These are phyloP conservation scores for Australoheros facetus DNA, from an alignment of 2,797 vertebrate species.

Conservation along the genomic window DNA sequence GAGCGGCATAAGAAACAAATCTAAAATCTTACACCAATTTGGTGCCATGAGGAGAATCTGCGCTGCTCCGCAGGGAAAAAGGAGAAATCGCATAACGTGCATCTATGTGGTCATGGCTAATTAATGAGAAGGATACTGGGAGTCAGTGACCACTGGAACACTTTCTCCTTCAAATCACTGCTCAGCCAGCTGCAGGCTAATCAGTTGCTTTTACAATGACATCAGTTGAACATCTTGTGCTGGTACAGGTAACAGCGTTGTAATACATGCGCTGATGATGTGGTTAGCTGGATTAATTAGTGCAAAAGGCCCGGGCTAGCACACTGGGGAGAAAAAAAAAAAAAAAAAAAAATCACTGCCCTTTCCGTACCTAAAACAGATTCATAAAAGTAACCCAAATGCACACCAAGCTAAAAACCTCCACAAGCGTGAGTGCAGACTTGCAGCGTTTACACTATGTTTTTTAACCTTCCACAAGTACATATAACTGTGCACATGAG, in stretches of 20 bases:
- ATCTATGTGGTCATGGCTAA: conserved; percentile 60
- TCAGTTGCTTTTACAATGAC: conserved; percentile 18
- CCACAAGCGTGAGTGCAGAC: neutral
- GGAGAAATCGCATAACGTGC: conserved; percentile 26
- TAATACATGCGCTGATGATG: conserved; percentile 40
- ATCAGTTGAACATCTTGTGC: conserved; percentile 18
- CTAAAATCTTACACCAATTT: neutral
- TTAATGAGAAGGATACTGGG: conserved; percentile 69
- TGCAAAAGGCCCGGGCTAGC: conserved; percentile 74
- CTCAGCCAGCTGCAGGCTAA: conserved; percentile 39
- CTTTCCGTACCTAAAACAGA: conserved; percentile 56
- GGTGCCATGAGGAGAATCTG: neutral
- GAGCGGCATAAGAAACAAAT: neutral
- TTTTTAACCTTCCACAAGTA: neutral
- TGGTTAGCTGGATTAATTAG: conserved; percentile 68
- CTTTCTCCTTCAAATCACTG: conserved; percentile 63
- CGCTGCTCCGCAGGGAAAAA: conserved; percentile 8
- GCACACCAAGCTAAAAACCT: conserved; percentile 24
- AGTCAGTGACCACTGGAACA: conserved; percentile 70
- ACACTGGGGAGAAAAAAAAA: conserved; percentile 33
- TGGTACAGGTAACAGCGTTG: neutral
- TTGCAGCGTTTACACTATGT: neutral
- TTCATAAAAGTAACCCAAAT: conserved; percentile 59
- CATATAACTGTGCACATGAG: conserved; percentile 56
- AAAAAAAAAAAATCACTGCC: conserved; percentile 58